Evolutionary conservation across 2,797 vertebrate genomes (phyloP), one percentile per base, ranked within the genome.

Genomic region (Halcyon chelicuti): DNA sequence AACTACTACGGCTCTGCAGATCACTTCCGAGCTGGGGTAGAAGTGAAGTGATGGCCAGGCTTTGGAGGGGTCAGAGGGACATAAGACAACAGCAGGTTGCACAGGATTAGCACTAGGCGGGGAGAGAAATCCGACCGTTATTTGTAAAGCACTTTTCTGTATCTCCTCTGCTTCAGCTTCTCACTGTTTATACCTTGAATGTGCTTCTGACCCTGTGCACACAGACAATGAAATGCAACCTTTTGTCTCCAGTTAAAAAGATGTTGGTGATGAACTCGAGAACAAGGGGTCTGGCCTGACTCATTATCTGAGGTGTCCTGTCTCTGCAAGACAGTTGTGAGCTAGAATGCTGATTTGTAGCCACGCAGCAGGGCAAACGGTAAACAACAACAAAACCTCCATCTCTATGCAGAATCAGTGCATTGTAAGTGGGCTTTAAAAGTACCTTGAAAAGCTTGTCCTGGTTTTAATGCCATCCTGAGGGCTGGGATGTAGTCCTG

Each of bases 381-480:
- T 4, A n/a, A 79, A 72, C 11, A 28, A 18, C 16, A 37, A 37
- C 54, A 37, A n/a, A 47, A 6, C 6, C 52, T 29, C 7, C 10
- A 8, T 25, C 21, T 26, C 0, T 20, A 3, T 1, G 10, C 8
- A 8, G 51, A 19, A 46, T 6, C 40, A 12, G 57, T 1, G 44
- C 21, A 1, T 9, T 71, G 44, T 7, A 9, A 49, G 6, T 12
- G 18, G 42, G 35, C 17, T 55, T 19, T 33, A 18, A 46, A 92
- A 46, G 31, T 2, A 2, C 3, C 57, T 12, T 12, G 46, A 31
- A 21, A 54, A 4, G n/a, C 3, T 62, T 15, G 9, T 42, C 61
- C 55, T 26, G 18, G 5, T 5, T 21, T 5, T 7, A 28, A 2
- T 9, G 31, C 29, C 58, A 8, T 2, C 4, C n/a, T 10, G 26